Evolutionary conservation across 2,797 vertebrate species (phyloP), one percentile per base, ranked within the genome.

Genomic region (Etheostoma perlongum): DNA sequence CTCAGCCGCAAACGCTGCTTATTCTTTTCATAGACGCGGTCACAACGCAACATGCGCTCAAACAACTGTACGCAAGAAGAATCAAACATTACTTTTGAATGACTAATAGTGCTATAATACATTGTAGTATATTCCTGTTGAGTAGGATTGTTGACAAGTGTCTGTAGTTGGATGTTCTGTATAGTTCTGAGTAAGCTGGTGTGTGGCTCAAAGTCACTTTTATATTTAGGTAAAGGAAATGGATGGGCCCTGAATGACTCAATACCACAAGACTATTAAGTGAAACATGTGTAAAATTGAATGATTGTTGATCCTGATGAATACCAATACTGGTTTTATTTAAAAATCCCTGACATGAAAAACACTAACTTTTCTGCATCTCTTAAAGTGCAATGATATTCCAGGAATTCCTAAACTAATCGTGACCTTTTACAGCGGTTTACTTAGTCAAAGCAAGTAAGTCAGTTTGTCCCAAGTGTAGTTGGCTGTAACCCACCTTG

Each of bases 41-140:
- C 97, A 59, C 97, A 99, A 87, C 96, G 97, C 84, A 99, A 83
- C 98, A 99, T 99, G 49, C 97, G 96, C 84, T 97, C 97, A 75
- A 97, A 94, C 52, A 99, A 91, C 98, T 99, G 85, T 40, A 44
- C 49, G 42, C 76, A 25, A n/a, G 16, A n/a, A 23, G 2, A 42
- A 58, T 11, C 5, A 5, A n/a, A 4, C 16, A 15, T 13, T 27
- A 4, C 7, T 58, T 60, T 49, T 18, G 19, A 1, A 53, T 42
- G n/a, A 23, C 14, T 12, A 7, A 53, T 40, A 40, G 7, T 7
- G 47, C 7, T 51, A 14, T 16, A 40, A 33, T 49, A 13, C 8
- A 53, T n/a, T 33, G 25, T 36, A 27, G 11, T 30, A n/a, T 12
- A 8, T 19, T 40, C 18, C 30, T 5, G 16, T 18, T n/a, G 18